Evolutionary conservation across 2,797 vertebrate genomes (phyloP).

Genomic region (Syngnathus rostellatus): DNA sequence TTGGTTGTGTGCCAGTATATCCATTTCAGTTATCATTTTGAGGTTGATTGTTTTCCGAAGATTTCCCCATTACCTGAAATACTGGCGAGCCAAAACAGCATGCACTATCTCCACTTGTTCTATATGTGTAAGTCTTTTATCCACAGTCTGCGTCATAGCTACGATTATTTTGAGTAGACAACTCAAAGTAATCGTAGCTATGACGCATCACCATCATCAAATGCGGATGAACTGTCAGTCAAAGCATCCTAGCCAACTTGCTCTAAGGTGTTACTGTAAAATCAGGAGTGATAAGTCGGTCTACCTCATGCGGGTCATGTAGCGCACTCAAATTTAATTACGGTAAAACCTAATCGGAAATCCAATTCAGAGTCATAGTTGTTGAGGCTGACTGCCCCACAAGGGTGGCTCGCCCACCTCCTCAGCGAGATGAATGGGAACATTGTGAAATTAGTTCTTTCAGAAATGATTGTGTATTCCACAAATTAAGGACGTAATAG

Average conservation of each 20-base stretch:
- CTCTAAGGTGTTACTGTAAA: not conserved
- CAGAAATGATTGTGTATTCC: not conserved
- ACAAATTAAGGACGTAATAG: conserved; percentile 21
- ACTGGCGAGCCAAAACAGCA: not conserved
- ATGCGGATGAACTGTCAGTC: conserved; percentile 35
- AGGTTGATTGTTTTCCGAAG: conserved; percentile 9
- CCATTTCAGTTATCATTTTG: conserved; percentile 4
- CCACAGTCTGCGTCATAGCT: not conserved
- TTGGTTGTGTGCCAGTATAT: not conserved
- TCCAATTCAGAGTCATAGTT: conserved; percentile 60
- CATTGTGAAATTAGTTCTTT: not conserved
- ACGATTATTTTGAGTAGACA: not conserved
- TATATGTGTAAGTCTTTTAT: not conserved
- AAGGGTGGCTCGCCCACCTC: conserved; percentile 10
- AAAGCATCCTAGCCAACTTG: conserved; percentile 8
- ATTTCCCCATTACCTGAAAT: not conserved
- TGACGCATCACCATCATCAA: not conserved
- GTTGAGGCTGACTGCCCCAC: conserved; percentile 32
- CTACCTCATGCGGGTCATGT: conserved; percentile 34
- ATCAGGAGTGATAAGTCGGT: conserved; percentile 35
- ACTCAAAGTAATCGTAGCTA: not conserved
- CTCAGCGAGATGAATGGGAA: conserved; percentile 13
- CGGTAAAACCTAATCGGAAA: conserved; percentile 65
- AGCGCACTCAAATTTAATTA: conserved; percentile 58
- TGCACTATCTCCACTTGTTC: not conserved